Percentiles rank a stretch among this genome's conserved stretches.
phyloP scores from a whole-genome alignment of 2,888 invertebrate species.

The Anorthoa munda region DNA sequence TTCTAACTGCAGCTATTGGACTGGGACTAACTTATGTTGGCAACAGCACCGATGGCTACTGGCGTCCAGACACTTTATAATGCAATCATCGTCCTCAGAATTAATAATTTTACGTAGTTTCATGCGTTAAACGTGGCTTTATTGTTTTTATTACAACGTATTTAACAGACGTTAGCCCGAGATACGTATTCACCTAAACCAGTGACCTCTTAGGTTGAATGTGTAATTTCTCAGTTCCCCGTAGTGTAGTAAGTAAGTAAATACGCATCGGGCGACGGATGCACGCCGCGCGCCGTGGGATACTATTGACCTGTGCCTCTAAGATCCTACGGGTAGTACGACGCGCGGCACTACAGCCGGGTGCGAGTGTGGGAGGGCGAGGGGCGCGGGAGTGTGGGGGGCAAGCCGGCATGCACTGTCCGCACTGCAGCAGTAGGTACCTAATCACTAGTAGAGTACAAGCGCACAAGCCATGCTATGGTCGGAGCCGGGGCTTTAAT shows the following conservation, averaged over 20 bases:
- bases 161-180: neutral
- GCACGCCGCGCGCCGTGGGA: neutral
- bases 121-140: neutral
- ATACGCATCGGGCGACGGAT: constrained; percentile 3
- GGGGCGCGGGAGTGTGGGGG: constrained; percentile 26
- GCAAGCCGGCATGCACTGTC: constrained; percentile 43
- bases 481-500: constrained; percentile 58
- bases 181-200: neutral
- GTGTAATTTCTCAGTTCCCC: neutral
- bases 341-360: constrained; percentile 10
- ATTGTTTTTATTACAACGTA: neutral
- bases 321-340: constrained; percentile 16
- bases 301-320: constrained; percentile 8
- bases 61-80: neutral
- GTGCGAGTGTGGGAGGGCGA: neutral
- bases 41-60: constrained; percentile 9
- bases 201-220: constrained; percentile 8
- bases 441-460: constrained; percentile 45
- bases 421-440: constrained; percentile 21
- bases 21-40: neutral
- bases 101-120: neutral
- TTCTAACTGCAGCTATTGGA: constrained; percentile 20
- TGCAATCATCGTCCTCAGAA: neutral
- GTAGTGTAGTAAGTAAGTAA: neutral
- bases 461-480: constrained; percentile 80